Base-by-base conservation (phyloP, 64 coral and sea anemone species). In the Montipora sp. region DNA sequence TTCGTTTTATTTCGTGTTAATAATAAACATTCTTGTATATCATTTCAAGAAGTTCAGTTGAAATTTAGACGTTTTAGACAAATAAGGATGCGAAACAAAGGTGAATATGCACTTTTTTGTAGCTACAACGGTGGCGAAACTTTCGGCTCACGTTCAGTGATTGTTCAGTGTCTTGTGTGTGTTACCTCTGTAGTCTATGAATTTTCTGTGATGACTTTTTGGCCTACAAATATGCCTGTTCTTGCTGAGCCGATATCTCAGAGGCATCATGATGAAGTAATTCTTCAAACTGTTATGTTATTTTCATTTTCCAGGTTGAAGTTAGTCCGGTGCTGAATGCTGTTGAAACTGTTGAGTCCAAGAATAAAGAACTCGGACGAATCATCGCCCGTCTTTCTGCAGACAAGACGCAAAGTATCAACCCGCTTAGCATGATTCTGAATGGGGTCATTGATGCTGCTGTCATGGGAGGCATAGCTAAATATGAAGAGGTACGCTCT, bases 361-460 rank as follows among this genome's bases (percentile, higher is more conserved):
- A 99, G 94, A 96, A 96, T 48, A 84, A 91, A 20, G 91, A 99
- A n/a, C 83, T 99, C 23, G 83, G 93, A 10, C 88, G 94, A 46
- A 81, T 92, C 16, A 94, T 99, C 65, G 84, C 87, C 36, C 89
- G 92, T 48, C 36, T 96, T 47, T 51, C 89, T 19, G 66, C 91
- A 36, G 89, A 94, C 45, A 83, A 20, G 9, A 82, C 36, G 16
- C 95, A 78, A 12, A 94, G 89, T 70, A 94, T 87, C 50, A 99
- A 99, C 75, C 98, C 98, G 10, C 79, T 99, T 20, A 99, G 98
- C 61, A 99, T 99, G 98, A 90, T 66, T 6, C 92, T 99, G 10
- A 99, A 96, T 89, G 98, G 98, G 7, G 90, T 99, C 13, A 99
- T 99, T 15, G 98, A 99, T 53, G 94, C 98, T 47, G 98, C 98